Conservation (phyloP, 2,888 invertebrate species). For the Habrosyne pyritoides region DNA sequence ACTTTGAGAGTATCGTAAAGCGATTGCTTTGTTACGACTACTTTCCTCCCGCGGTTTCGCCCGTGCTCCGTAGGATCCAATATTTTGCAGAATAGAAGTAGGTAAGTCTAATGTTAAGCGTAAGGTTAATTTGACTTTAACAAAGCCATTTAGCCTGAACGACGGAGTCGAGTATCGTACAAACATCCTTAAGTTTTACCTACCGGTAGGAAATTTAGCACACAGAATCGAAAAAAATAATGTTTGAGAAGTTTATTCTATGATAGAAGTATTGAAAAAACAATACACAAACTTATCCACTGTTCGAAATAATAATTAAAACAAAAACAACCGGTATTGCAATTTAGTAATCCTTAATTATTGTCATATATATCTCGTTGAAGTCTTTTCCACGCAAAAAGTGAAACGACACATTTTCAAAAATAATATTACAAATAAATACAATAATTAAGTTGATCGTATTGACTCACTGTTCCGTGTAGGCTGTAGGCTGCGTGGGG, state of each 20-base stretch:
- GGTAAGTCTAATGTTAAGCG: too few relatives aligned
- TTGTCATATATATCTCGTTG: neutral
- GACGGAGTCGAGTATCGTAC: too few relatives aligned
- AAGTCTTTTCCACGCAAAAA: neutral
- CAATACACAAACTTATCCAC: too few relatives aligned
- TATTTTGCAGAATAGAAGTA: neutral
- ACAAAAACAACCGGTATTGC: neutral
- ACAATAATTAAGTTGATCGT: neutral
- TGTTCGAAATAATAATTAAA: too few relatives aligned
- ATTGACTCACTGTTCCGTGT: neutral
- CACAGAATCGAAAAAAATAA: too few relatives aligned
- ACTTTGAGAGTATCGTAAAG: neutral
- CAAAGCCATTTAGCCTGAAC: too few relatives aligned
- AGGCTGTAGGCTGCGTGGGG: conserved; percentile 6
- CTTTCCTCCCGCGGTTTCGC: neutral
- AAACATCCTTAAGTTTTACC: too few relatives aligned
- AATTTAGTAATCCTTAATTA: neutral
- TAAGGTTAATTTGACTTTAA: too few relatives aligned
- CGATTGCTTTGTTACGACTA: neutral
- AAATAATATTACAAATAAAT: neutral
- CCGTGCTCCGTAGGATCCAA: neutral
- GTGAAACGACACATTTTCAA: conserved; percentile 9
- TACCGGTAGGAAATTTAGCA: too few relatives aligned
- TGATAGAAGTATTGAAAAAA: too few relatives aligned
- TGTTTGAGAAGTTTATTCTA: too few relatives aligned